Percentiles rank a stretch among this genome's conserved stretches.
Evolutionary conservation across 2,113 vertebrate species (phyloP).

Genomic region (Tilapia sparmanii): DNA sequence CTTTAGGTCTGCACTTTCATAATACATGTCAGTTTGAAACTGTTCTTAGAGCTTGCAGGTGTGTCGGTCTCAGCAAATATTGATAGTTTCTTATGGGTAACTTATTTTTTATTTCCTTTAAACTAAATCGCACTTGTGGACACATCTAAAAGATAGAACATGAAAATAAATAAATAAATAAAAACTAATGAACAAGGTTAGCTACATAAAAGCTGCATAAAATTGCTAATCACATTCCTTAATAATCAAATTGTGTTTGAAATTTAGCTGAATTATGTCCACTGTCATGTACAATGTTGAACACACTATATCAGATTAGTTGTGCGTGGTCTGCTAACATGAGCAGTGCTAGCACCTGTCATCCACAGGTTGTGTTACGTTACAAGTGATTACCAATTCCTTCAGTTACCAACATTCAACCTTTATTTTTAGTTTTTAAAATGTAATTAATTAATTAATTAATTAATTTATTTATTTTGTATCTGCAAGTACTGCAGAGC

Average conservation of each 20-base stretch:
- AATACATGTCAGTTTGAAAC: background rate
- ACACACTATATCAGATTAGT: background rate
- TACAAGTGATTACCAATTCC: background rate
- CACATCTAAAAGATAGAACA: background rate
- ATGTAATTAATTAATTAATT: background rate
- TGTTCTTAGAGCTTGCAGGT: background rate
- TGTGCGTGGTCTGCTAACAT: background rate
- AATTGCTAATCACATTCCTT: background rate
- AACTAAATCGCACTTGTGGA: rapidly evolving
- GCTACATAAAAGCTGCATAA: background rate
- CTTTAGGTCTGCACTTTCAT: background rate
- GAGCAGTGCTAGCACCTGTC: background rate
- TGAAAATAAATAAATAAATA: background rate
- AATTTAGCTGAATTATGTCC: background rate
- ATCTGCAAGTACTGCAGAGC: background rate
- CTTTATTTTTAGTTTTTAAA: background rate
- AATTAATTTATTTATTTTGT: rapidly evolving
- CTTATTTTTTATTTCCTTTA: background rate
- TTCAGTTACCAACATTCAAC: background rate
- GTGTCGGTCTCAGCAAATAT: background rate
- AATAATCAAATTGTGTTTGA: background rate
- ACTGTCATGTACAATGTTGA: background rate
- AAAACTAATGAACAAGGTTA: background rate
- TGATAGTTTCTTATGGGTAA: background rate
- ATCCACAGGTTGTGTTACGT: background rate